Evolutionary conservation across 1,140 invertebrate genomes (phyloP).

Genomic region (Hycleus cichorii): DNA sequence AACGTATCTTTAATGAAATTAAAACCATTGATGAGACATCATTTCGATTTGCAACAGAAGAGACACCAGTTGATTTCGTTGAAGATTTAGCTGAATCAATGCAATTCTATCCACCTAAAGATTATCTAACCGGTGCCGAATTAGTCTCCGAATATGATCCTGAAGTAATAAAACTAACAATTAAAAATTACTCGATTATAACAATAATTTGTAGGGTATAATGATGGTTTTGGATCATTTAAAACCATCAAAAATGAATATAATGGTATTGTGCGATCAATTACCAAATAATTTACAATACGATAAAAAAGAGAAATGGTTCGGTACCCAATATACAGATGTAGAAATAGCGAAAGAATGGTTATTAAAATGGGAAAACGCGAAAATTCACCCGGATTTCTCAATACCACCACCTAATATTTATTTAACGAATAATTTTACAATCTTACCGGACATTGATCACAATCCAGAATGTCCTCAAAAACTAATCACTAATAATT

Average conservation of each 20-base stretch:
- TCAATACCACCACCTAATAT: constrained; percentile 70
- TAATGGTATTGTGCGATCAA: constrained; percentile 59
- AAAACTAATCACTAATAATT: constrained; percentile 53
- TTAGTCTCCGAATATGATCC: constrained; percentile 75
- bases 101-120: constrained; percentile 67
- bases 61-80: constrained; percentile 66
- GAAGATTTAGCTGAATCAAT: constrained; percentile 69
- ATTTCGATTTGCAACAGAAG: constrained; percentile 63
- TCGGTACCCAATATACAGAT: constrained; percentile 56
- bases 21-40: constrained; percentile 63
- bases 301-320: constrained; percentile 64
- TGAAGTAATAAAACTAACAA: constrained; percentile 41
- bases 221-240: constrained; percentile 56
- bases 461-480: constrained; percentile 49
- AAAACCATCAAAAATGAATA: constrained; percentile 64
- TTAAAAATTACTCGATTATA: background rate
- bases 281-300: constrained; percentile 49
- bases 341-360: constrained; percentile 51
- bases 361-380: constrained; percentile 51
- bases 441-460: constrained; percentile 46
- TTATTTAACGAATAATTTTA: constrained; percentile 78
- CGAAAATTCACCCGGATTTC: constrained; percentile 50
- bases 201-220: too few relatives aligned
- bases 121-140: constrained; percentile 69
- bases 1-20: constrained; percentile 69